Conservation (phyloP, 2,113 vertebrate species). For the Atlantisia rogersi region DNA sequence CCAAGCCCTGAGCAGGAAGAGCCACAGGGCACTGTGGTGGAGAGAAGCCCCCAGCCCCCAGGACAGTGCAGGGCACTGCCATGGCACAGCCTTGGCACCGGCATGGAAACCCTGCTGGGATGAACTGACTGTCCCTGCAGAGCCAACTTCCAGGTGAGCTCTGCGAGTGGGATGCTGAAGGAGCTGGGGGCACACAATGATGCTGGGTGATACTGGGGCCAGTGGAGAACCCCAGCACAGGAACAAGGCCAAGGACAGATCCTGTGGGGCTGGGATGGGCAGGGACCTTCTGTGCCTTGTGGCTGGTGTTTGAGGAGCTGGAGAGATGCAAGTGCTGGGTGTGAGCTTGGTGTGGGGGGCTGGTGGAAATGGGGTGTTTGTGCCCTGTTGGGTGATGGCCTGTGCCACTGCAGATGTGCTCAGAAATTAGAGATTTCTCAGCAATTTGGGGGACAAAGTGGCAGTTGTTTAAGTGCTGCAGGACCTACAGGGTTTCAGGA, state of each 20-base stretch:
- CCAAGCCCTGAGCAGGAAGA: background rate
- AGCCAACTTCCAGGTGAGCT: background rate
- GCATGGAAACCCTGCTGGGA: background rate
- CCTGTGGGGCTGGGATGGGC: background rate
- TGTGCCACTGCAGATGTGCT: accelerated
- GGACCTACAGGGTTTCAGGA: background rate
- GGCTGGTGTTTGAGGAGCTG: background rate
- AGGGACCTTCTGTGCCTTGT: accelerated
- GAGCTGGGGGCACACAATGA: accelerated
- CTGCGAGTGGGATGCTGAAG: background rate
- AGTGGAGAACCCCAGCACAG: background rate
- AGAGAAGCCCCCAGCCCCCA: accelerated
- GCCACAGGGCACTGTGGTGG: background rate
- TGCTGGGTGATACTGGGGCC: accelerated
- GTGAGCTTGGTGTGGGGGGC: background rate
- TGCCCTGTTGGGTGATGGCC: background rate
- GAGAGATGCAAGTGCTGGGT: background rate
- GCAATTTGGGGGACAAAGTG: background rate
- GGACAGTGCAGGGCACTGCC: background rate
- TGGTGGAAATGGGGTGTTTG: background rate
- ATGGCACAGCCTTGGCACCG: background rate
- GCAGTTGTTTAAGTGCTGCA: background rate
- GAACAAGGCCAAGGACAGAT: background rate
- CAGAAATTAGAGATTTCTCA: background rate
- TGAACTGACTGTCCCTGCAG: accelerated